Base-by-base conservation (phyloP, 1,140 invertebrate species). In the Cotesia glomerata region DNA sequence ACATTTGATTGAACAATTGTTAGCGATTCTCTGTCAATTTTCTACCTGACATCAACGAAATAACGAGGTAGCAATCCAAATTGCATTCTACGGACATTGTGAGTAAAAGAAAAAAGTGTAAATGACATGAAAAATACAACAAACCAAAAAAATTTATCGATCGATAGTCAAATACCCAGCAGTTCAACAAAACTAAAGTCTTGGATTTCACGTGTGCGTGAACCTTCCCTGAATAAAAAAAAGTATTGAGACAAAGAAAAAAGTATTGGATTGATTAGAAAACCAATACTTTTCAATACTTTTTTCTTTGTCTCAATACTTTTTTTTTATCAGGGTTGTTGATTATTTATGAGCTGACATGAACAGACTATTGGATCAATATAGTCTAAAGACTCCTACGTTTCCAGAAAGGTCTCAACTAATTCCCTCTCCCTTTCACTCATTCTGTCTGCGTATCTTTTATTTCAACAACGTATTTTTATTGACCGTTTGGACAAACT, bases 311-410 rank as follows among this genome's bases (percentile, higher is more conserved):
- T n/a, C n/a, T n/a, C n/a, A n/a, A n/a, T n/a, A n/a, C n/a, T n/a
- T n/a, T n/a, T n/a, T n/a, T n/a, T n/a, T n/a, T n/a, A n/a, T n/a
- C n/a, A n/a, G n/a, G n/a, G n/a, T n/a, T 64, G 64, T 71, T 65
- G 52, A 71, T 71, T 71, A 71, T 71, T 71, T 71, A 71, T 71
- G 69, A 71, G 61, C 18, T 3, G 8, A 62, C 54, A 49, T 8
- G 56, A 56, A 52, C n/a, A 56, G 34, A 56, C 49, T 56, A 32
- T n/a, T n/a, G 59, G 62, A 71, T 71, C 63, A 45, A 65, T n/a
- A n/a, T 65, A 65, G 63, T 18, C 39, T 45, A 26, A 5, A 45
- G 36, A 26, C 36, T 39, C 45, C 36, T 26, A 65, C 45, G 69
- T 52, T 49, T 63, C 58, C 45, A 63, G 39, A 69, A 61, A 70